Evolutionary conservation across 2,113 vertebrate species (phyloP).

Genomic region (Uria lomvia): DNA sequence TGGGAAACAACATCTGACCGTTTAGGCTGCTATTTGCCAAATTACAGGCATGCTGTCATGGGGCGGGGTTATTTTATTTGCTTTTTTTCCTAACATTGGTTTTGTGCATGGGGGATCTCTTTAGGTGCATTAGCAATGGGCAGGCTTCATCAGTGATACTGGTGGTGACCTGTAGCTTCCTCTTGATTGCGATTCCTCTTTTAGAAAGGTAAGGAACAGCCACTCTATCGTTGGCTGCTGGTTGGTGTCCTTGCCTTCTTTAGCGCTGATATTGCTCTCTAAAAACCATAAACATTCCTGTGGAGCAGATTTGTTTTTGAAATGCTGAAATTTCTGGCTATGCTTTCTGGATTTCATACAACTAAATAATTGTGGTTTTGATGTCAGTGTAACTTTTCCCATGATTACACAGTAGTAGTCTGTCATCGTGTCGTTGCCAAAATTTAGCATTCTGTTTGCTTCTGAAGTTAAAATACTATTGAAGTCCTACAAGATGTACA

Average conservation of each 20-base stretch:
- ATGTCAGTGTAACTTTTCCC: background rate
- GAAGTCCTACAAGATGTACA: background rate
- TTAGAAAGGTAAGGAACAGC: background rate
- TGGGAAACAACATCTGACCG: background rate
- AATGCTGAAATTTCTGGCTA: background rate
- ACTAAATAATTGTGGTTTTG: slow-evolving; percentile 20
- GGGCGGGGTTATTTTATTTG: background rate
- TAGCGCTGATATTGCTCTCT: background rate
- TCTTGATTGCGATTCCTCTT: background rate
- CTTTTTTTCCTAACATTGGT: background rate
- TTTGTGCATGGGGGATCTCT: background rate
- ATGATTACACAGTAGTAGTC: background rate
- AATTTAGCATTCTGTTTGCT: background rate
- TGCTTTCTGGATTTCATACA: background rate
- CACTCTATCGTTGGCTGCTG: background rate
- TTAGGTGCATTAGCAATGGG: background rate
- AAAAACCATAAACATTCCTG: background rate
- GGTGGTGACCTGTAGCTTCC: background rate
- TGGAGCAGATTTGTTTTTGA: background rate
- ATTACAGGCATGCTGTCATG: background rate
- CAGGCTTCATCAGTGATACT: background rate
- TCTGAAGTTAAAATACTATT: background rate
- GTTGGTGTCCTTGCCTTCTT: background rate
- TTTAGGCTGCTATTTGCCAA: background rate
- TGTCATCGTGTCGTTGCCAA: background rate